Conservation (phyloP, 2,797 vertebrate genomes). For the Tapirus indicus region DNA sequence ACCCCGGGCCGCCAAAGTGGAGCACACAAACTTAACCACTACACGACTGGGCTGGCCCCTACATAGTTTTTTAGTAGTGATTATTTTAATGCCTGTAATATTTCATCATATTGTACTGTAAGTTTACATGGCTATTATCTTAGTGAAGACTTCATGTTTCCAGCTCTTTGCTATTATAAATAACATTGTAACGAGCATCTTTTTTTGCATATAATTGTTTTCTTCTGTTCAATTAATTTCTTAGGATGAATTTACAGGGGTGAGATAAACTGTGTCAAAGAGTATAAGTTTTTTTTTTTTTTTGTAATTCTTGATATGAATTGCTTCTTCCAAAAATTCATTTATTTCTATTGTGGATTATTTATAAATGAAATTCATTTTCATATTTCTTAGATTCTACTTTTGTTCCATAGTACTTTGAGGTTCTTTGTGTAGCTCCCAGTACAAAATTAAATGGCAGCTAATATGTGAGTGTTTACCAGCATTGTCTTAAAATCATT, state of each 20-base stretch:
- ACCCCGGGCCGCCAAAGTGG: too few relatives aligned
- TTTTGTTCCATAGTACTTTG: slow-evolving; percentile 19
- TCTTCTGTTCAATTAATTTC: neutral
- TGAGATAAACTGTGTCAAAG: neutral
- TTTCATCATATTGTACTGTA: neutral
- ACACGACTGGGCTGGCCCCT: neutral
- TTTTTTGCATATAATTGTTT: neutral
- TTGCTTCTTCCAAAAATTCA: neutral
- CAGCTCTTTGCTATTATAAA: neutral
- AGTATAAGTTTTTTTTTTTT: neutral
- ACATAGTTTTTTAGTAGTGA: neutral
- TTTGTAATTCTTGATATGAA: neutral
- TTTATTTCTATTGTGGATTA: neutral
- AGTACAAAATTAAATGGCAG: slow-evolving; percentile 25
- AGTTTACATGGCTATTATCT: neutral
- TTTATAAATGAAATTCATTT: slow-evolving; percentile 37
- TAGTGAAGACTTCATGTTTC: neutral
- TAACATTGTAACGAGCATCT: neutral
- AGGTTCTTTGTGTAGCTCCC: neutral
- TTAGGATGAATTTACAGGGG: neutral
- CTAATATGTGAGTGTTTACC: neutral
- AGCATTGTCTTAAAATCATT: slow-evolving; percentile 31
- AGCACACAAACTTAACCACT: too few relatives aligned
- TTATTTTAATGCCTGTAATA: slow-evolving; percentile 41
- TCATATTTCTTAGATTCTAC: neutral